Evolutionary conservation across 1,140 invertebrate genomes (phyloP), one percentile per base, ranked within the genome.

Genomic region (Lordiphosa mommai): DNA sequence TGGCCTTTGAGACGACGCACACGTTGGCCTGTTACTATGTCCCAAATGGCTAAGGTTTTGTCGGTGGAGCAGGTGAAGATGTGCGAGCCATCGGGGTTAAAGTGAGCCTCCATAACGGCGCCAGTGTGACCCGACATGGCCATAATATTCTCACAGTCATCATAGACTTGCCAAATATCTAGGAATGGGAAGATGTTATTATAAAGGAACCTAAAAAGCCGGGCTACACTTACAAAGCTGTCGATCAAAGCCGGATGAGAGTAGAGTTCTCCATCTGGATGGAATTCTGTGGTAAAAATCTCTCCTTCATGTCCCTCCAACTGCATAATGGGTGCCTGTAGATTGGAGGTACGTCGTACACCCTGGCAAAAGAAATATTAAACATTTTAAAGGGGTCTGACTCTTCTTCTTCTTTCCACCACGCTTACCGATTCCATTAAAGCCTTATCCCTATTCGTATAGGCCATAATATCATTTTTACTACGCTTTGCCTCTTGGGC

Each of bases 121-220:
- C 98, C 98, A 10, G 94, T 96, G 89, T 99, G 99, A 0, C 97
- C 97, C 43, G 93, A 93, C 91, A 99, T 92, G 5, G 95, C 93
- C 67, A 95, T 96, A 63, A 98, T 94, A 89, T 99, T 99, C 80
- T 99, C 97, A 91, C 98, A 99, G 87, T 99, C 97, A 3, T 96
- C 98, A 89, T 98, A 98, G 2, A 98, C 96, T 89, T 96, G 97
- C 99, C 99, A 99, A 67, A 99, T 91, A 89, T 95, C 97, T 98
- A 87, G 50, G 92, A 91, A 47, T 1, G 6, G 20, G 5, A 23
- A 6, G 20, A 5, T 2, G 17, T 20, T 5, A 23, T 20, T 5
- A 23, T 23, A 1, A 23, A 6, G 1, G 33, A 12, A 29, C 14
- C 13, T 38, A 0, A 5, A 0, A 29, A 3, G 30, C 5, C 17